Evolutionary conservation across 2,888 invertebrate genomes (phyloP), one percentile per base, ranked within the genome.

Genomic region (Chloroclysta siterata): DNA sequence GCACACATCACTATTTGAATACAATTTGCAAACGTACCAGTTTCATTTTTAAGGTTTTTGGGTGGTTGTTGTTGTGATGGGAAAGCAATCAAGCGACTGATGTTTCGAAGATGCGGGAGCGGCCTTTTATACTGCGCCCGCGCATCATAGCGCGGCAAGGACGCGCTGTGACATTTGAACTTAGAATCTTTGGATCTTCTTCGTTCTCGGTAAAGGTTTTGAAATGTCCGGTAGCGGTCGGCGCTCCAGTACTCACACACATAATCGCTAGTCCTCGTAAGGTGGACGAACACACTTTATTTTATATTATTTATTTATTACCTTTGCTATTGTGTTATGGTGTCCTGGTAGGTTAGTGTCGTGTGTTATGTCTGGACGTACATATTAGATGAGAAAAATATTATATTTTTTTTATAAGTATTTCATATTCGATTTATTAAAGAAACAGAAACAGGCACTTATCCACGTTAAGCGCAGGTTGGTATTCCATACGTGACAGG

Each of bases 131-230:
- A 91, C 65, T 66, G 74, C 65, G 74, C 69, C 22, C 22, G 22
- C 22, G 22, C 22, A 22, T 74, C 76, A 72, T 73, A 66, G 70
- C 72, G 59, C 57, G 69, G 81, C 90, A 88, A 90, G 90, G 92
- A 89, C 91, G 82, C 78, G 70, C 74, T 74, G 81, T 88, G 92
- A 89, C 92, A 92, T 92, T 91, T 91, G 88, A 90, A 90, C 90
- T 88, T 85, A 87, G 84, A 81, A 77, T 87, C 88, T 83, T 81
- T 81, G 80, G 74, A 72, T 68, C 62, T 51, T 65, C 71, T 66
- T 60, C 69, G 41, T 42, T 57, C 79, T 78, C 72, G 66, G 76
- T 76, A 79, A 82, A 83, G 81, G 82, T 81, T 82, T 22, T 73
- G 82, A 58, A 48, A 61, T 53, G 87, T 87, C 88, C 87, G 85